Evolutionary conservation across 2,113 vertebrate genomes (phyloP).

Genomic region (Solea senegalensis): DNA sequence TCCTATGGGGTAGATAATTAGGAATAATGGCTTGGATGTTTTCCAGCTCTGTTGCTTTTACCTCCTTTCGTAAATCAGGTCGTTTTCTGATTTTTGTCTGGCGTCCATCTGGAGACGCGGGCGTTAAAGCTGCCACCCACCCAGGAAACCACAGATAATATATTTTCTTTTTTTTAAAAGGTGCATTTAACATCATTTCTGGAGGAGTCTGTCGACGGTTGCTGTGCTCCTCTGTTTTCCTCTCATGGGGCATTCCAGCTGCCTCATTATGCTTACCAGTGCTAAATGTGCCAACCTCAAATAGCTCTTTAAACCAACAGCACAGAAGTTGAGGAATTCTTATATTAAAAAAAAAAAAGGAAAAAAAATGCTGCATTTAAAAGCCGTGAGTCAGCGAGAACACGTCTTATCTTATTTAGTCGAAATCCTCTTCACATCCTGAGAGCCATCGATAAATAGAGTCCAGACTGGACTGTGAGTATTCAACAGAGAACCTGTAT

Average conservation of each 20-base stretch:
- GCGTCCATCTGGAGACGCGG: conserved; percentile 54
- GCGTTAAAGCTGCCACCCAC: conserved; percentile 3
- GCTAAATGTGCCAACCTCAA: conserved; percentile 72
- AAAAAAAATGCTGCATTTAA: conserved; percentile 36
- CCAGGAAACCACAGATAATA: conserved; percentile 27
- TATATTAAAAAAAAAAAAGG: conserved; percentile 44
- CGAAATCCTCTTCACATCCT: too few species aligned
- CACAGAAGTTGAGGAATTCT: conserved; percentile 62
- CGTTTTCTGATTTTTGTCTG: conserved; percentile 48
- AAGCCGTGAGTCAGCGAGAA: too few species aligned
- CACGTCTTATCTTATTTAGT: too few species aligned
- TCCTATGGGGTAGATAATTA: conserved; percentile 54
- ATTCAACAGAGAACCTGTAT: too few species aligned
- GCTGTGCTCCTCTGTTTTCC: conserved; percentile 19
- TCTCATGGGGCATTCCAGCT: conserved; percentile 52
- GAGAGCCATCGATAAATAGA: too few species aligned
- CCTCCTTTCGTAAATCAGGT: conserved; percentile 47
- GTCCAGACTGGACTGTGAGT: too few species aligned
- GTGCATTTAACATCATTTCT: conserved; percentile 33
- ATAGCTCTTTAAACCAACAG: conserved; percentile 65
- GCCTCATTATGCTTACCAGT: conserved; percentile 61
- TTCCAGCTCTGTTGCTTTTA: conserved; percentile 67
- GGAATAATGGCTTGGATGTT: conserved; percentile 56
- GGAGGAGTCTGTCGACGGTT: conserved; percentile 29
- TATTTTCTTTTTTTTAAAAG: conserved; percentile 32